Evolutionary conservation across 2,113 vertebrate species (phyloP), one percentile per base, ranked within the genome.

Genomic region (Pseudorhombus dupliciocellatus): DNA sequence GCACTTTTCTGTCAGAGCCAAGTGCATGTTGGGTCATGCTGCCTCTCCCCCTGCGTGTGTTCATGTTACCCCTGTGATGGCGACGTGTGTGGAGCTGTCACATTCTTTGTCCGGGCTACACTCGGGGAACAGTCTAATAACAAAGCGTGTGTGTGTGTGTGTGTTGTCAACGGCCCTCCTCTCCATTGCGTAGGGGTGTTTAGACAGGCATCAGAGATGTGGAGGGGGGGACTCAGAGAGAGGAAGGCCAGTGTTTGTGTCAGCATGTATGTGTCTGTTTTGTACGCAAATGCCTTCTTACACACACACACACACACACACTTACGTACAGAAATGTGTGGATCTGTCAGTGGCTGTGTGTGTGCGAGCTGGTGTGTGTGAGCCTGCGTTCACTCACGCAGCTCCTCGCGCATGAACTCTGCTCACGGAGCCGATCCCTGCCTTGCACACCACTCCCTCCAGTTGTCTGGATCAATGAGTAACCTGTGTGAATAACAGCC

Each of bases 1-100:
- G 76, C 66, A 40, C 70, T 75, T 87, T 86, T 89, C 77, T 78
- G 80, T 80, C 46, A 11, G 73, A 87, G 86, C 76, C 78, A 61
- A 72, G 67, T 67, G 28, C 91, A 84, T 89, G 91, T 91, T 80
- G 86, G 86, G 82, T 92, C 91, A 91, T 92, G 91, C 80, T 28
- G 57, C 65, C 74, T 82, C 75, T 75, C 80, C 76, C 65, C 70
- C 73, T 56, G 54, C 59, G 63, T 65, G 52, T 70, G 68, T 67
- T 62, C 70, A 70, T 70, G 64, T 56, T 68, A 64, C 74, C 48
- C 46, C 57, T 63, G 31, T 62, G 54, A 63, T 0, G 44, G 75
- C 40, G 64, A 84, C 53, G 30, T 87, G 88, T 73, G 75, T 42
- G 22, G 73, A 88, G 86, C 84, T 89, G 90, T 90, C 90, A 89